Evolutionary conservation across 2,797 vertebrate genomes (phyloP), one percentile per base, ranked within the genome.

Genomic region (Peromyscus nudipes): DNA sequence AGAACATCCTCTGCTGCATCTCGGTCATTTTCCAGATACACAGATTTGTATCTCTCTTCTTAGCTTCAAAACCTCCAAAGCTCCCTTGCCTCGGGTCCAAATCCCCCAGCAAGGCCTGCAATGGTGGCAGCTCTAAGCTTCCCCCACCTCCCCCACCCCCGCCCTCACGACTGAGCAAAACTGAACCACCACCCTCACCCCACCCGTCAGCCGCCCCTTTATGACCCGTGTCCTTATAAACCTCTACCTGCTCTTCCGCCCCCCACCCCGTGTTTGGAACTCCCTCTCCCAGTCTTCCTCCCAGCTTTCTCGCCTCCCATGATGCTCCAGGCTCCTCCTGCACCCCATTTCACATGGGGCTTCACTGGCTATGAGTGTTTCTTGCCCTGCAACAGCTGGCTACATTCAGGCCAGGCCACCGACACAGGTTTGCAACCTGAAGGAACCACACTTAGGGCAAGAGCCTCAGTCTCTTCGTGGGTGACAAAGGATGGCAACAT

Each of bases 101-200:
- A 80, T 16, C 21, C 21, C 64, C 75, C 12, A 34, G 55, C 3
- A 8, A 87, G 31, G 71, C 19, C 89, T 52, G 49, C 55, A 23
- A 1, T n/a, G 4, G 34, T 1, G 37, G 37, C n/a, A 19, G 52
- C 52, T 82, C 29, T 12, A 0, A 2, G n/a, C 6, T 75, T 2
- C 34, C 19, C 23, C 43, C 43, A 5, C 43, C 43, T 5, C 4
- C 9, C 46, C 46, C 46, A 8, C 1, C 0, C 37, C 43, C 12
- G 19, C 52, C 23, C 13, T 19, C 37, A 49, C 11, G 21, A 37
- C 1, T 25, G 17, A 37, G 60, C 40, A 84, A 67, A 57, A 57
- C 17, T 52, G 37, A 90, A 46, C 29, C 71, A 46, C 31, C 40
- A 14, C 11, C 67, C 31, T 57, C 17, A 4, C 1, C 10, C 67